These are phyloP conservation scores for Potorous gilbertii DNA, from an alignment of 2,797 vertebrate species.

Conservation along the genomic window DNA sequence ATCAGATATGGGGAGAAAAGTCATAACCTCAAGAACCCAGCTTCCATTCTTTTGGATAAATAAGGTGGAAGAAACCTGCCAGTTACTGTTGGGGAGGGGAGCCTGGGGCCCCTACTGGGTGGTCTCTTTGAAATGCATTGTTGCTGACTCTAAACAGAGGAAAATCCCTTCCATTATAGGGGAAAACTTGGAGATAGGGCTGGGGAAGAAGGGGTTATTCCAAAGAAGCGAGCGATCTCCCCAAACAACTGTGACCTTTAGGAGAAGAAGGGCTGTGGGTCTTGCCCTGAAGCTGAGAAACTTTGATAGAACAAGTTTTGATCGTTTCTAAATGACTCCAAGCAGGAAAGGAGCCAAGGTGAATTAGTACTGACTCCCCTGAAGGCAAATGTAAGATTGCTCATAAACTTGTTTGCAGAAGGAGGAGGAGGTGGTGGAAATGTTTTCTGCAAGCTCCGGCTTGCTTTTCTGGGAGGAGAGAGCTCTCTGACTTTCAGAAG, in stretches of 20 bases:
- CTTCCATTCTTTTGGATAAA: constrained; percentile 4
- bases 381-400: constrained; percentile 64
- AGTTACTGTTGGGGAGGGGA: not conserved
- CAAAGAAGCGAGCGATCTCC: not conserved
- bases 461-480: constrained; percentile 34
- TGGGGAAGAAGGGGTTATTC: not conserved
- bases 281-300: not conserved
- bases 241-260: not conserved
- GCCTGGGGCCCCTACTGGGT: not conserved
- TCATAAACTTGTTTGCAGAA: constrained; percentile 75
- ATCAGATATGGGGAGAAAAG: not conserved
- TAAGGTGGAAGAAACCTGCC: not conserved
- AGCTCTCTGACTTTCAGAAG: not conserved
- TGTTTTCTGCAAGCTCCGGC: constrained; percentile 48
- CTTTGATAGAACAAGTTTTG: not conserved
- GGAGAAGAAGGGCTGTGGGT: not conserved
- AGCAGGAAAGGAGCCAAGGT: constrained; percentile 54
- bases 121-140: not conserved
- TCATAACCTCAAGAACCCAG: not conserved
- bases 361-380: constrained; percentile 57
- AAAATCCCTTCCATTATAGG: not conserved
- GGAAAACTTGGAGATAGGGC: not conserved
- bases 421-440: constrained; percentile 32
- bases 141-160: not conserved
- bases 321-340: constrained; percentile 16